A percentile compares a stretch with the other conserved stretches of the same genome.
Evolutionary conservation across 2,797 vertebrate genomes (phyloP).

Genomic region (Atherinosoma microstoma): DNA sequence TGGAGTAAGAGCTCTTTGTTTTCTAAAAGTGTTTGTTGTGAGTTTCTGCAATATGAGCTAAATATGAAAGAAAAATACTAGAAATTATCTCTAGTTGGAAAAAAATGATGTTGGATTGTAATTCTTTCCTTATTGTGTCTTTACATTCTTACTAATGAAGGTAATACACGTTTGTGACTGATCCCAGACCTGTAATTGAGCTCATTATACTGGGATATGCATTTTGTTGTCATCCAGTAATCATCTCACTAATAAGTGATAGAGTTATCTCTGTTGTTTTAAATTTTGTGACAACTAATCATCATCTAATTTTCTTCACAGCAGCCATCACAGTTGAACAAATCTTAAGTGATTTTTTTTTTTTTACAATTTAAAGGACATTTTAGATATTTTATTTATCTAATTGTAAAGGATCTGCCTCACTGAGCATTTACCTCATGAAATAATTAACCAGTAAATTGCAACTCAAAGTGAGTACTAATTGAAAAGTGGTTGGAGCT

Average conservation of each 20-base stretch:
- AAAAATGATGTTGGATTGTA: slow-evolving; percentile 3
- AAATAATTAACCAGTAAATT: slow-evolving; percentile 10
- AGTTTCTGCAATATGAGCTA: slow-evolving; percentile 12
- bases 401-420: neutral
- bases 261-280: neutral
- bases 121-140: slow-evolving; percentile 1
- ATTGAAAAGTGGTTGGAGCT: slow-evolving; percentile 7
- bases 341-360: neutral
- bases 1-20: slow-evolving; percentile 32
- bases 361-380: no score
- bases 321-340: neutral
- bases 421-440: slow-evolving; percentile 1
- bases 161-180: neutral
- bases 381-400: neutral
- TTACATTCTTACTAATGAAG: slow-evolving; percentile 8
- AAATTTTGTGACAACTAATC: neutral
- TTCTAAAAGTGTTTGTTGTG: slow-evolving; percentile 33
- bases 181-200: neutral
- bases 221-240: neutral
- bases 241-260: neutral
- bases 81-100: slow-evolving; percentile 5
- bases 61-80: slow-evolving; percentile 15
- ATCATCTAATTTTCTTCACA: neutral
- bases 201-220: neutral
- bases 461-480: neutral